These are phyloP conservation scores for Triplophysa rosa DNA, from an alignment of 2,113 vertebrate genomes.

Conservation along the genomic window DNA sequence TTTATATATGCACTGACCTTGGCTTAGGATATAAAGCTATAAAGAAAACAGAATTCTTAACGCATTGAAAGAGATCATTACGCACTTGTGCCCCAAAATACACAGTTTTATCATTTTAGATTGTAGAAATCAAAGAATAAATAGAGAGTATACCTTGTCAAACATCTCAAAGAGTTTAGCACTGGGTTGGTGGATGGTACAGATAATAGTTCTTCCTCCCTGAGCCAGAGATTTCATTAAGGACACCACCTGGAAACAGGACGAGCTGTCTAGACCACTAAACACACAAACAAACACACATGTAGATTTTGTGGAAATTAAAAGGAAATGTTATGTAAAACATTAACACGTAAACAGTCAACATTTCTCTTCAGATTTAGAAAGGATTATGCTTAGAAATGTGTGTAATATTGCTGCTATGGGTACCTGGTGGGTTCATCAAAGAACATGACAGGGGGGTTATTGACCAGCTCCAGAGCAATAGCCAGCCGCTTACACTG, in stretches of 20 bases:
- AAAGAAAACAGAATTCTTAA: slow-evolving; percentile 16
- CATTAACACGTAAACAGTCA: neutral
- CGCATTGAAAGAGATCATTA: neutral
- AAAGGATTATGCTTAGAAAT: neutral
- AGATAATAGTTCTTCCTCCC: slow-evolving; percentile 96
- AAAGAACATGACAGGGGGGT: slow-evolving; percentile 98
- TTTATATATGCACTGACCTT: slow-evolving; percentile 98
- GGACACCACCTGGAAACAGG: slow-evolving; percentile 97
- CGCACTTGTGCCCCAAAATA: neutral
- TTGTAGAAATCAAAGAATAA: neutral
- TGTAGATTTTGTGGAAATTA: neutral
- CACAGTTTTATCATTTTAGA: neutral
- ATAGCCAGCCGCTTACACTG: slow-evolving; percentile 96
- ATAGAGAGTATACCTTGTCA: slow-evolving; percentile 84
- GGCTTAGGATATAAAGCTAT: slow-evolving; percentile 97
- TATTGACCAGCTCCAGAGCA: slow-evolving; percentile 95
- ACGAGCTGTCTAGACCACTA: slow-evolving; percentile 94
- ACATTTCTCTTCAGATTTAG: neutral
- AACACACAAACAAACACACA: slow-evolving; percentile 22
- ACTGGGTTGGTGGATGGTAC: slow-evolving; percentile 98
- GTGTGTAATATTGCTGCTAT: neutral
- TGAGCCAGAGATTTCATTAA: slow-evolving; percentile 93
- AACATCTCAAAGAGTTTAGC: slow-evolving; percentile 99
- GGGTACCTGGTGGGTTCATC: slow-evolving; percentile 96
- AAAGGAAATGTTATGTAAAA: neutral